These are phyloP conservation scores for Archilochus colubris DNA, from an alignment of 2,113 vertebrate species.

Conservation along the genomic window DNA sequence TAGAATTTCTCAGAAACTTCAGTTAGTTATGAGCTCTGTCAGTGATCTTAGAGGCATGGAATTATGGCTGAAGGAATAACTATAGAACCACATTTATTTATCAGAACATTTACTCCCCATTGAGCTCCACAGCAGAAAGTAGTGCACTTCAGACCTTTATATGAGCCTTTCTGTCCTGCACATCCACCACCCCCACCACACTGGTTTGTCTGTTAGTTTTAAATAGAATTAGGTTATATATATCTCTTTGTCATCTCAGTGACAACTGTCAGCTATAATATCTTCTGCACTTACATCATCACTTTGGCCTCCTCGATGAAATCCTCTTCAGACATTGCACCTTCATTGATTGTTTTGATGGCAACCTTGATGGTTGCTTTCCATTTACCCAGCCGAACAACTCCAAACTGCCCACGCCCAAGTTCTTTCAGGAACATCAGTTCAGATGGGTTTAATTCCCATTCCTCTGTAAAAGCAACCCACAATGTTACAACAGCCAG, in stretches of 20 bases:
- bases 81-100: neutral
- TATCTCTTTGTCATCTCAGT: neutral
- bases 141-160: neutral
- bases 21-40: neutral
- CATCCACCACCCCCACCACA: neutral
- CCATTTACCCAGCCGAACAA: conserved; percentile 78
- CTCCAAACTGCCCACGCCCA: conserved; percentile 79
- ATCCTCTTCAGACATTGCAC: conserved; percentile 83
- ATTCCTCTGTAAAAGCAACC: conserved; percentile 73
- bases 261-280: neutral
- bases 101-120: neutral
- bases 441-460: conserved; percentile 76
- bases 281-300: conserved; percentile 79
- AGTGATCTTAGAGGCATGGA: neutral
- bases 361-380: conserved; percentile 70
- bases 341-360: conserved; percentile 78
- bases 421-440: conserved; percentile 73
- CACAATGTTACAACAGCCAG: neutral
- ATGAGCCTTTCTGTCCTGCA: neutral
- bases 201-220: neutral
- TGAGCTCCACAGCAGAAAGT: neutral
- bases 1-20: neutral
- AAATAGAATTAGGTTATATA: neutral
- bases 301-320: conserved; percentile 85
- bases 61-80: neutral